Evolutionary conservation across 2,113 vertebrate genomes (phyloP), one percentile per base, ranked within the genome.

Genomic region (Galemys pyrenaicus): DNA sequence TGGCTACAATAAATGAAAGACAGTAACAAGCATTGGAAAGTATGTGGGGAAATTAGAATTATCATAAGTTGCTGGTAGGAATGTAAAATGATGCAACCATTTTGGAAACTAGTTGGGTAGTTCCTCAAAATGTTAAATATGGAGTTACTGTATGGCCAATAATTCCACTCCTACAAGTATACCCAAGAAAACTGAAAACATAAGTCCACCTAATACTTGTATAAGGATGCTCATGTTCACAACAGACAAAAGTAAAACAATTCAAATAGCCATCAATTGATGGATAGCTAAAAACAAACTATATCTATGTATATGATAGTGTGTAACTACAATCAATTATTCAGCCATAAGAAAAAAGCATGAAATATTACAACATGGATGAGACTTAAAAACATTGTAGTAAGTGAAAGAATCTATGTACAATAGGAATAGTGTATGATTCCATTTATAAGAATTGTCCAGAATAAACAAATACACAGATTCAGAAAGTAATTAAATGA

Each of bases 111-210:
- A 67, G 19, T 60, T 95, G 49, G 3, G 11, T 56, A 67, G 22
- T 74, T 82, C 64, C 62, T 82, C 64, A 78, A 67, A 84, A 88
- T 32, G 30, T 94, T 68, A 83, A 71, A 54, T 49, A 67, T 16
- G 32, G 9, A 32, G 5, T 73, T 89, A 64, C 10, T 12, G 65
- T n/a, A 39, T 39, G 8, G 60, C 20, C 35, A 78, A 78, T 7
- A 39, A 39, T 83, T 82, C 6, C 13, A 87, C 35, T 92, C 49
- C 32, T 54, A 62, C 35, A 35, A 49, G 2, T 37, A 28, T 13
- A 81, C 1, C 15, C 30, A 62, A 88, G 74, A 84, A 39, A 86
- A 80, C 0, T 89, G 60, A 92, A 94, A 71, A 82, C 19, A 6
- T 60, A 74, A 78, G 80, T 30, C 77, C n/a, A 60, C 62, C 10